Evolutionary conservation across 2,113 vertebrate species (phyloP).

Genomic region (Nerophis ophidion): DNA sequence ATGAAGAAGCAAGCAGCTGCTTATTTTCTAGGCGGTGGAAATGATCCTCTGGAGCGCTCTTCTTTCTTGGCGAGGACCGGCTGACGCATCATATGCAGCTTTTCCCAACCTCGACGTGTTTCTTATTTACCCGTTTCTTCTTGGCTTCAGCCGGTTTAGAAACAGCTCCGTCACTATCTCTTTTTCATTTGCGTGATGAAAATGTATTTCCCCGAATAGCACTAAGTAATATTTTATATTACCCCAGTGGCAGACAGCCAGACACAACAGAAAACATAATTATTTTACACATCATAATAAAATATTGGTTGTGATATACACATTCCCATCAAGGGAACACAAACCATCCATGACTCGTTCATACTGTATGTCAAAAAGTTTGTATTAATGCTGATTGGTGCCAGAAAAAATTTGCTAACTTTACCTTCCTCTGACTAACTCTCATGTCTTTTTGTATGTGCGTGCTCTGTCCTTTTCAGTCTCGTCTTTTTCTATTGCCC

Average conservation of each 20-base stretch:
- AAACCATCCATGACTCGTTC: background rate
- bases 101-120: background rate
- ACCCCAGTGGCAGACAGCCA: constrained; percentile 5
- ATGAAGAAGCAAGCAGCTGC: constrained; percentile 4
- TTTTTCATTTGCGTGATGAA: constrained; percentile 1
- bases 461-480: constrained; percentile 25
- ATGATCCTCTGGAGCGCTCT: constrained; percentile 3
- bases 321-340: background rate
- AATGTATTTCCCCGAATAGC: background rate
- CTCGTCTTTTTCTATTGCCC: constrained; percentile 16
- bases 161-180: background rate
- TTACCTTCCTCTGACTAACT: background rate
- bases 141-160: background rate
- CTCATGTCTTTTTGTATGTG: constrained; percentile 6
- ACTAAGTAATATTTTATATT: constrained; percentile 1
- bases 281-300: background rate
- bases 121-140: background rate
- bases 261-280: background rate
- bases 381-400: background rate
- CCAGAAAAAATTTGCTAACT: background rate
- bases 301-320: background rate
- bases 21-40: constrained; percentile 6
- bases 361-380: background rate
- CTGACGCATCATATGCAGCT: background rate
- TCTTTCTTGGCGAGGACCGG: background rate